Base-by-base conservation (phyloP, 2,797 vertebrate species). In the Telmatherina bonti region DNA sequence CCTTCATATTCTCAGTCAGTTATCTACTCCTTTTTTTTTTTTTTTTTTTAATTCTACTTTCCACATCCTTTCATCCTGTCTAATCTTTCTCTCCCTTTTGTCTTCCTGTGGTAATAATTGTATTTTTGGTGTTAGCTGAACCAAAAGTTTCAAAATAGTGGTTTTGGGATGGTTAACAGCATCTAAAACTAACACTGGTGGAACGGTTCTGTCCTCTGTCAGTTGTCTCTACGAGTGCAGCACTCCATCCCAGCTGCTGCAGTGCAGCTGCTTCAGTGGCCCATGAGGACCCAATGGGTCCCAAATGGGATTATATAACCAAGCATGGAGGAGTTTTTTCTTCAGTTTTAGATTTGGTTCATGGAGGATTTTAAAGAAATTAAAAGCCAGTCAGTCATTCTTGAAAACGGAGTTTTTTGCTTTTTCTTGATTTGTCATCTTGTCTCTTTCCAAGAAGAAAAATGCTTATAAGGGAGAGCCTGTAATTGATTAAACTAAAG, bases 301-400 rank as follows among this genome's bases (percentile, higher is more conserved):
- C 58, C 47, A 0, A 26, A 59, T 47, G 66, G 80, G 63, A 76
- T 84, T 82, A 74, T n/a, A 22, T 72, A 79, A 81, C 53, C 58
- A 61, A 82, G 81, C 71, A 77, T 76, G 78, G 74, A 83, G 79
- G 67, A 84, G 60, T 24, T 57, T 47, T 15, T 72, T 52, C 65
- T 76, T 76, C 55, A 41, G 11, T 55, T 64, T 62, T 51, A 62
- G 57, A 72, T 81, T 55, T 66, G 47, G 55, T 62, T 73, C 47
- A 73, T 31, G 8, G 22, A 47, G 20, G 20, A 22, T 7, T 10
- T 20, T 0, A 49, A 53, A 62, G 66, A 22, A n/a, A 7, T 16
- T 45, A 11, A 15, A 62, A 22, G 33, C 33, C 33, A 33, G n/a
- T n/a, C 53, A 66, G 24, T 5, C 2, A 33, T 60, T 76, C 10